Base-by-base conservation (phyloP, 2,113 vertebrate genomes). In the Machaerirhynchus nigripectus region DNA sequence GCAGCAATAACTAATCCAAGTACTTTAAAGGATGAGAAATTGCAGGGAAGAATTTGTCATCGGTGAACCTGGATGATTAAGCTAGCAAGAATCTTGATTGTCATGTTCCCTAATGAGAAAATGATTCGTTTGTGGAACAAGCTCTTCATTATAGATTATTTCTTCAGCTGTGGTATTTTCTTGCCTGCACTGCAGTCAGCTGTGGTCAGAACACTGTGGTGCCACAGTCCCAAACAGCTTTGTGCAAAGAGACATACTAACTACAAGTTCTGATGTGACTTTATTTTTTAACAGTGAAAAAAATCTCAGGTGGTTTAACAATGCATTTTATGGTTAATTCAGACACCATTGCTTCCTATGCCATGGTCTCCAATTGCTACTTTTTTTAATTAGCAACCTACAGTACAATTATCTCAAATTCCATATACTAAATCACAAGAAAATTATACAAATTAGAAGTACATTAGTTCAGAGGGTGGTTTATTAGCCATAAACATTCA, bases 401-500 rank as follows among this genome's bases (percentile, higher is more conserved):
- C 19, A 81, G 12, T 42, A 65, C 26, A 86, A 84, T 61, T 80
- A 53, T 80, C 71, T 88, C 39, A 84, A 89, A 74, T 33, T 67
- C 6, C 24, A 49, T n/a, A 35, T 20, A 86, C 19, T 95, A 64
- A 84, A 93, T 88, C 63, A 77, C 33, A 64, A 22, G 21, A 71
- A 79, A 83, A 57, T 59, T 1, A 74, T 67, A 74, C 27, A 80
- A 80, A 92, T 82, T 61, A 65, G 33, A 86, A 86, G 42, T n/a
- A 39, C 30, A 49, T 77, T 87, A 70, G 5, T 55, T 79, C 64
- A 89, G 52, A 86, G 24, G 39, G 46, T 30, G 30, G 23, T 67
- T 92, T 95, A 53, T 90, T 95, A 78, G 31, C 56, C 52, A 75
- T 84, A 82, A 92, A 89, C 64, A 78, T 67, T 87, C 65, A 56